Evolutionary conservation across 2,888 invertebrate genomes (phyloP), one percentile per base, ranked within the genome.

Genomic region (Dolomedes plantarius): DNA sequence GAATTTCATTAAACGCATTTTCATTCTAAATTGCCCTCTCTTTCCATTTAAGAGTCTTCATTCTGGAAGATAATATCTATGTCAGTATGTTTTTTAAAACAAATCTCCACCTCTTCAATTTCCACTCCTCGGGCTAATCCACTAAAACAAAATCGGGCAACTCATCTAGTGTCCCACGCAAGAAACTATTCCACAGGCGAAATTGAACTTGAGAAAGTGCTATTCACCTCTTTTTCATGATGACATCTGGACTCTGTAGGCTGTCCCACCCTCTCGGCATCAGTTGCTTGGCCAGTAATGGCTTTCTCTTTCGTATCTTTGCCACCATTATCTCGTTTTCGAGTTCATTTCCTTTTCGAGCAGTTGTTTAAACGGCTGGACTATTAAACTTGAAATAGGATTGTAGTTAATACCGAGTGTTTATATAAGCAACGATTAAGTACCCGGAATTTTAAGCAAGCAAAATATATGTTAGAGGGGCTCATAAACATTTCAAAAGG

Each of bases 11-110:
- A 36, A 36, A 36, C 9, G 9, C 36, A 9, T 36, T 36, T 36
- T 5, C 36, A 36, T 36, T 36, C 9, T 7, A 36, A 36, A 36
- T 36, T 36, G 9, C 46, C 16, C 46, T 46, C 16, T 16, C 46
- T 46, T n/a, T 6, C 16, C 46, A 46, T 50, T 46, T 73, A 73
- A n/a, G n/a, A n/a, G n/a, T 65, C 72, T 65, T 39, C 68, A 72
- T n/a, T 41, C 23, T 23, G 11, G n/a, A 31, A 72, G 41, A 74
- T 64, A 32, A 68, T 56, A 81, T 81, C 50, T 81, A 81, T 75
- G 81, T 81, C 81, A 81, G 39, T 74, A 74, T 68, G 81, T n/a
- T 56, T 46, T 31, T 41, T 73, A 73, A 80, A 67, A 67, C 65
- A 73, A 73, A 32, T 11, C 31, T 31, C 74, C 81, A 39, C 68